Base-by-base conservation (phyloP, 2,888 invertebrate genomes). In the Ptychoptera albimana region DNA sequence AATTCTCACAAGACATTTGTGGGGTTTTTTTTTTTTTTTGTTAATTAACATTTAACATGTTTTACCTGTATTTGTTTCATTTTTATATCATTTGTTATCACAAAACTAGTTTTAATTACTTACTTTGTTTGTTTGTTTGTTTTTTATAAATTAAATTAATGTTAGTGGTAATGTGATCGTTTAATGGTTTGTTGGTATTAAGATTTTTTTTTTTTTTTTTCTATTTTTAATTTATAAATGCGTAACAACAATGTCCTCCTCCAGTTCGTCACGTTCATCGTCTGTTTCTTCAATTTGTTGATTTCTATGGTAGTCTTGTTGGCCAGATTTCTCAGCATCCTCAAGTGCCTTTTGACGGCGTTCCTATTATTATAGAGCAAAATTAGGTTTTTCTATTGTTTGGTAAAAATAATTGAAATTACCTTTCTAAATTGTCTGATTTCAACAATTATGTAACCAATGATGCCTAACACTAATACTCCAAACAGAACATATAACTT, bases 241-340 rank as follows among this genome's bases (percentile, higher is more conserved):
- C 51, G 86, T 86, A 58, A 87, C 80, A 60, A 85, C 79, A 61
- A 87, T 85, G 60, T 87, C 85, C 61, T 87, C 86, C 67, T 86
- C 86, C 55, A 86, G 79, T 64, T 86, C 86, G 64, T 87, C 86
- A 59, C 82, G 82, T 60, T 87, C 81, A 63, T 81, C 87, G 59
- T 87, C 86, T 47, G 84, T 84, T 64, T 86, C 86, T 60, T 85
- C 85, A 14, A 76, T 70, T 36, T 55, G 59, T 29, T 43, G 32
- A 11, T 34, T 30, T 31, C 23, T 23, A 23, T 23, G 3, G 7
- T 23, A 23, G 32, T 66, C 54, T 9, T 55, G 56, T 50, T 61
- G 61, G 46, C 57, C 45, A 39, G 36, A 69, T 69, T 48, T 70
- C 61, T 47, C 73, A 75, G 37, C 73, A 51, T 77, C 79, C 39